Conservation (phyloP, 2,797 vertebrate species). For the Notamacropus eugenii region DNA sequence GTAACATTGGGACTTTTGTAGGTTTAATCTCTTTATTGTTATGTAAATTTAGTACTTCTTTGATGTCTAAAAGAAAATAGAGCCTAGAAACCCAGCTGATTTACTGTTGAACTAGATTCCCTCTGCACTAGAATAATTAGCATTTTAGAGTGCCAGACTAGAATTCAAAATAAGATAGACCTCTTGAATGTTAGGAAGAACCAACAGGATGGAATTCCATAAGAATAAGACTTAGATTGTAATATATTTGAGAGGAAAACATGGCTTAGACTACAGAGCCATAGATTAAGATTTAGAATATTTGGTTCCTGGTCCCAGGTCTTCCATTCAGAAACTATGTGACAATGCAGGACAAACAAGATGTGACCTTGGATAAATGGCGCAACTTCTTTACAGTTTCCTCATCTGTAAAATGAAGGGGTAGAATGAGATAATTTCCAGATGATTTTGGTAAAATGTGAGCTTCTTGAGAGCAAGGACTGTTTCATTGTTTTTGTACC, state of each 20-base stretch:
- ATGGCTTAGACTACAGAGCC: background rate
- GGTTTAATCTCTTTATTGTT: background rate
- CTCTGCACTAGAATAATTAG: background rate
- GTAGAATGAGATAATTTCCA: background rate
- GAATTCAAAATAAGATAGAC: slow-evolving; percentile 21
- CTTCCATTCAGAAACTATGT: background rate
- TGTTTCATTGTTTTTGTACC: slow-evolving; percentile 1
- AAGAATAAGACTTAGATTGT: background rate
- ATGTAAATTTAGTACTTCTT: slow-evolving; percentile 22
- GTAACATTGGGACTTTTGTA: background rate
- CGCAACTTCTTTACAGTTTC: background rate
- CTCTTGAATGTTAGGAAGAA: slow-evolving; percentile 17
- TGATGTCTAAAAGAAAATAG: background rate
- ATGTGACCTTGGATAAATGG: slow-evolving; percentile 4
- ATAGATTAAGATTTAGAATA: background rate
- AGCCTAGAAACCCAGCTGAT: slow-evolving; percentile 22
- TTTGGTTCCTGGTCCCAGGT: background rate
- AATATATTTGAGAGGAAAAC: background rate
- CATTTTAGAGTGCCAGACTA: slow-evolving; percentile 9
- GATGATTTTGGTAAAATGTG: background rate
- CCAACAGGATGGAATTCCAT: background rate
- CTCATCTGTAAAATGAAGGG: background rate
- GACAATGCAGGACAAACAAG: background rate
- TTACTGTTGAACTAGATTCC: background rate
- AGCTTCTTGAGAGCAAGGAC: slow-evolving; percentile 21